Evolutionary conservation across 2,113 vertebrate genomes (phyloP).

Genomic region (Lepisosteus osseus): DNA sequence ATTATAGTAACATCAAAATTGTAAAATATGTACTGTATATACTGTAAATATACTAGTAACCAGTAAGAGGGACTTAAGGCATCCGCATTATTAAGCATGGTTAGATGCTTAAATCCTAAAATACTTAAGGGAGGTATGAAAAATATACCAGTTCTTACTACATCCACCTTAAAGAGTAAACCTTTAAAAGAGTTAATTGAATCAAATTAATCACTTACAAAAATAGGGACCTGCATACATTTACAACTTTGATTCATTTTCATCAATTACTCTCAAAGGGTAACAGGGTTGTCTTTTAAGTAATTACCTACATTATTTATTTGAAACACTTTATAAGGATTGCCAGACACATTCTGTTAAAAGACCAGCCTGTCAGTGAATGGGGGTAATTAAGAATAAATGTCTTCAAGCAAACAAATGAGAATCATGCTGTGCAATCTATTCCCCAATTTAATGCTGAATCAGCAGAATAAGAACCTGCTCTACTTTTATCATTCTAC

Average conservation of each 20-base stretch:
- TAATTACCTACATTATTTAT: conserved; percentile 12
- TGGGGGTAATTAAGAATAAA: conserved; percentile 20
- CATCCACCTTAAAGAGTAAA: too few species aligned
- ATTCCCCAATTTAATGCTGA: not conserved
- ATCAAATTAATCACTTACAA: too few species aligned
- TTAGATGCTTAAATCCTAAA: too few species aligned
- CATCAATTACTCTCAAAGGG: conserved; percentile 10
- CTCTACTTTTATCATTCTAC: not conserved
- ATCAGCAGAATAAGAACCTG: not conserved
- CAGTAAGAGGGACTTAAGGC: too few species aligned
- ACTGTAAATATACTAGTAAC: too few species aligned
- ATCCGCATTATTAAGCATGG: too few species aligned
- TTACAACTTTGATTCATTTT: not conserved
- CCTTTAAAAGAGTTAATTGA: too few species aligned
- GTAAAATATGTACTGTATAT: too few species aligned
- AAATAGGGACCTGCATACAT: too few species aligned
- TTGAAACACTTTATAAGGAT: conserved; percentile 5
- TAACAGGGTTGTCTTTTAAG: conserved; percentile 17
- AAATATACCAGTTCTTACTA: too few species aligned
- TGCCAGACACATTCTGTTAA: conserved; percentile 6
- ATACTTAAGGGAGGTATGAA: too few species aligned
- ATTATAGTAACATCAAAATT: too few species aligned
- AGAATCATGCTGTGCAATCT: conserved; percentile 19
- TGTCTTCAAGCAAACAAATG: conserved; percentile 29
- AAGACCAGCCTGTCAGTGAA: conserved; percentile 12